These are phyloP conservation scores for Petromus typicus DNA, from an alignment of 2,113 vertebrate species.

Conservation along the genomic window DNA sequence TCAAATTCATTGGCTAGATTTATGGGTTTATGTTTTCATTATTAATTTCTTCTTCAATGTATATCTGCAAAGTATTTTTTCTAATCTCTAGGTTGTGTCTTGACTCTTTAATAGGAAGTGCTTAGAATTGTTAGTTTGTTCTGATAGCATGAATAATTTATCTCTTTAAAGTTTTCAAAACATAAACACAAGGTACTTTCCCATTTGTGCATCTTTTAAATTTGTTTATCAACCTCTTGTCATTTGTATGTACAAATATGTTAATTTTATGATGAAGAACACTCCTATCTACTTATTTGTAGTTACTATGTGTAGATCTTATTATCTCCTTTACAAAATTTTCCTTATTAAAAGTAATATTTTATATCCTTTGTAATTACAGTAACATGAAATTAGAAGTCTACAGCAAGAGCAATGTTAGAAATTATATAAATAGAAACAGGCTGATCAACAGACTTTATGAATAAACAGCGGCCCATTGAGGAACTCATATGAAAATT, in stretches of 20 bases:
- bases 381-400: neutral
- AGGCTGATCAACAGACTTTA: neutral
- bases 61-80: neutral
- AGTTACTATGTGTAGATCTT: neutral
- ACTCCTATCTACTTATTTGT: neutral
- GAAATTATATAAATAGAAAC: neutral
- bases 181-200: neutral
- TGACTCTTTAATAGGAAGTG: neutral
- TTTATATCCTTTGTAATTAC: neutral
- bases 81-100: neutral
- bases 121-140: neutral
- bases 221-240: neutral
- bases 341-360: neutral
- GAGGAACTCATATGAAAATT: neutral
- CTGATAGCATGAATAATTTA: neutral
- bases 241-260: neutral
- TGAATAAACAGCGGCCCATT: neutral
- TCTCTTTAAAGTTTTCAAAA: neutral
- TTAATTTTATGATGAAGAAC: neutral
- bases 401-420: neutral
- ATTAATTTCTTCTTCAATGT: neutral
- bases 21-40: neutral
- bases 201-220: neutral
- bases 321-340: neutral
- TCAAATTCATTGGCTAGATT: neutral